phyloP scores from a whole-genome alignment of 2,113 vertebrate species.

The Oreotragus oreotragus region DNA sequence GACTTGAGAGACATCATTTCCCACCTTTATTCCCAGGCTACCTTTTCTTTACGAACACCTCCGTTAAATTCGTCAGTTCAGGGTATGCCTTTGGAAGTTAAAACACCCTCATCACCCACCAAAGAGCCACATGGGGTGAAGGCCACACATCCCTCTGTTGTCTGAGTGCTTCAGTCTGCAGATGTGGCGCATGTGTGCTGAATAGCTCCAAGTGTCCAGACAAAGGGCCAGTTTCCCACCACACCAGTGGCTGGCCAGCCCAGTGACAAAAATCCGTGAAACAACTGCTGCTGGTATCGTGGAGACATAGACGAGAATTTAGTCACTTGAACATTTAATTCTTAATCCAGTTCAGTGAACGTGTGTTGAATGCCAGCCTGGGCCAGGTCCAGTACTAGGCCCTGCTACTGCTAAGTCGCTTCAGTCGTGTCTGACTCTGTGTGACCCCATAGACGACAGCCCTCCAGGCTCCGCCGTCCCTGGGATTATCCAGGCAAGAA shows the following conservation, averaged over 20 bases:
- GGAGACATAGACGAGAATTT: constrained; percentile 49
- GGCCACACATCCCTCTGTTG: constrained; percentile 30
- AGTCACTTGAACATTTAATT: constrained; percentile 50
- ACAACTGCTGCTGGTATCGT: constrained; percentile 32
- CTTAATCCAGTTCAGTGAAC: neutral
- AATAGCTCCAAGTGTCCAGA: constrained; percentile 19
- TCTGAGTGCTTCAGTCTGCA: constrained; percentile 9
- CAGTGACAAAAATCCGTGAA: constrained; percentile 36
- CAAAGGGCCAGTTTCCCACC: constrained; percentile 42
- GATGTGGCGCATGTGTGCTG: constrained; percentile 30
- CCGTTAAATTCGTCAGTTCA: neutral
- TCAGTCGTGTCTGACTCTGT: too few species aligned
- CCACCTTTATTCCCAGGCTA: neutral
- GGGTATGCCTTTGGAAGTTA: constrained; percentile 5
- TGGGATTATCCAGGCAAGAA: too few species aligned
- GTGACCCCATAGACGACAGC: too few species aligned
- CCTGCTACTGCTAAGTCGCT: neutral
- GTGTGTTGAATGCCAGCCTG: neutral
- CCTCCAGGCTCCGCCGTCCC: too few species aligned
- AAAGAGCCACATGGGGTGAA: constrained; percentile 11
- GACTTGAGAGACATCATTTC: neutral
- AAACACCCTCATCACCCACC: neutral
- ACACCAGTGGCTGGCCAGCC: neutral
- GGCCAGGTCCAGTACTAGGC: neutral
- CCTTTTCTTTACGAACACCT: neutral